These are phyloP conservation scores for Dinomys branickii DNA, from an alignment of 2,113 vertebrate genomes.

Conservation along the genomic window DNA sequence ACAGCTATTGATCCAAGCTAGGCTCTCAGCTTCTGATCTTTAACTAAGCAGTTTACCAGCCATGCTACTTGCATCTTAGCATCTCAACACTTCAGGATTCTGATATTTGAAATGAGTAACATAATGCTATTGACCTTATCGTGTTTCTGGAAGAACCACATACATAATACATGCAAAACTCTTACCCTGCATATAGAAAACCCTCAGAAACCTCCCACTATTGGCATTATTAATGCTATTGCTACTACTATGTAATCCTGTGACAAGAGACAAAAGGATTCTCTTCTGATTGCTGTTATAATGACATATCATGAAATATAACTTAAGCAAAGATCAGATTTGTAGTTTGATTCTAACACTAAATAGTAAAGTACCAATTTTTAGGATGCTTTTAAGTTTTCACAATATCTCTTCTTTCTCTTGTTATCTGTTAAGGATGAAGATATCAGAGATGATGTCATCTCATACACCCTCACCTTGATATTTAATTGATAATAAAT, in stretches of 20 bases:
- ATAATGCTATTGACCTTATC: background rate
- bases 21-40: background rate
- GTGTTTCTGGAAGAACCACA: background rate
- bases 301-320: background rate
- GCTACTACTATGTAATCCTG: fast-evolving
- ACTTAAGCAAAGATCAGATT: background rate
- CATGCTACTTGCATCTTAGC: background rate
- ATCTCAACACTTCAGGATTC: background rate
- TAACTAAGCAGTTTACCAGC: background rate
- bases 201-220: background rate
- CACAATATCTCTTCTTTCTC: background rate
- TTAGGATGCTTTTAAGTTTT: background rate
- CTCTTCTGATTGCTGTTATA: background rate
- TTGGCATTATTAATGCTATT: background rate
- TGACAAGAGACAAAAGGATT: background rate
- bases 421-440: background rate
- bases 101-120: background rate
- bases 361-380: background rate
- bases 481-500: background rate
- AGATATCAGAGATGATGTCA: background rate
- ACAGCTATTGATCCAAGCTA: background rate
- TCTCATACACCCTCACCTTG: background rate
- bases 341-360: background rate
- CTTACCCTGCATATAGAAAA: background rate
- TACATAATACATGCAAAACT: background rate